Evolutionary conservation across 2,113 vertebrate species (phyloP).

Genomic region (Numida meleagris): DNA sequence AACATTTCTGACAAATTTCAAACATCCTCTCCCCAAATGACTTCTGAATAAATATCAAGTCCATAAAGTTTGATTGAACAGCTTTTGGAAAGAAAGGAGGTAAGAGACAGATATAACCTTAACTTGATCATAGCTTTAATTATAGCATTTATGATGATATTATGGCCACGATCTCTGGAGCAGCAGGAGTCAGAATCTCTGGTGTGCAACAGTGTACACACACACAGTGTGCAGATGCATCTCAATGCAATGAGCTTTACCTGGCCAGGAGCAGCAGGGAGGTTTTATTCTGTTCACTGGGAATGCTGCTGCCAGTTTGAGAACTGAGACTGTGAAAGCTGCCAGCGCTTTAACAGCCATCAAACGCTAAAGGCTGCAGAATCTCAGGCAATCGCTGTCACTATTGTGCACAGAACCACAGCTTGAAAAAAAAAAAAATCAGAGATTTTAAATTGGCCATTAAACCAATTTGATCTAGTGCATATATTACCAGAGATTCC

Average conservation of each 20-base stretch:
- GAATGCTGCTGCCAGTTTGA: not conserved
- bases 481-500: not conserved
- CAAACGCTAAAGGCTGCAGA: not conserved
- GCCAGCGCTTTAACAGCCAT: not conserved
- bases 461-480: not conserved
- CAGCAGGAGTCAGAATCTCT: not conserved
- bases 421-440: not conserved
- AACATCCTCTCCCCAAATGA: not conserved
- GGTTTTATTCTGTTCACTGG: not conserved
- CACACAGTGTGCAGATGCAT: not conserved
- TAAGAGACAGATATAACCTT: not conserved
- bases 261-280: not conserved
- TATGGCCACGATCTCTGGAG: not conserved
- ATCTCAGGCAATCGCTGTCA: not conserved
- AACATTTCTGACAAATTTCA: not conserved
- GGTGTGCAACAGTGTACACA: rapidly evolving
- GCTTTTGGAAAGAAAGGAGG: not conserved
- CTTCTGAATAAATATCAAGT: not conserved
- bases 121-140: not conserved
- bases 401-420: not conserved
- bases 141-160: not conserved
- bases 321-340: not conserved
- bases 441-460: not conserved
- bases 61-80: not conserved
- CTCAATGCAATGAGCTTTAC: not conserved